phyloP scores from a whole-genome alignment of 1,140 invertebrate species.

The Lethocerus indicus region DNA sequence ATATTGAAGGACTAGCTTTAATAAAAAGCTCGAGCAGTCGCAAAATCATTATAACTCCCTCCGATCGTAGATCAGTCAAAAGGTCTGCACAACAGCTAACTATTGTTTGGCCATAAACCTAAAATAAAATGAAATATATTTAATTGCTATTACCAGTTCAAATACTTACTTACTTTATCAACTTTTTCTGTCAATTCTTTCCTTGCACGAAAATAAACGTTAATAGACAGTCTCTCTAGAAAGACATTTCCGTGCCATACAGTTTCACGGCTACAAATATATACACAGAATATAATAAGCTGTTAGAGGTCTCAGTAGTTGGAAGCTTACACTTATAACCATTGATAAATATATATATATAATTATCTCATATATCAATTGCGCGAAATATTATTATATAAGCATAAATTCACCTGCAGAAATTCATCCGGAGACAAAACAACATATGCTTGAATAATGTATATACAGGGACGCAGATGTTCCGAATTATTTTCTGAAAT shows the following conservation, averaged over 20 bases:
- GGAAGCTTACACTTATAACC: not conserved
- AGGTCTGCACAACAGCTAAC: conserved; percentile 47
- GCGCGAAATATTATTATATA: not conserved
- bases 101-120: conserved; percentile 39
- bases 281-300: too few species aligned
- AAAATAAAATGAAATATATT: conserved; percentile 20
- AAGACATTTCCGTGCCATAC: too few species aligned
- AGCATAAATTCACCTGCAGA: conserved; percentile 33
- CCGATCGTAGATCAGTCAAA: conserved; percentile 57
- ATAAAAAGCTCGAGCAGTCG: conserved; percentile 55
- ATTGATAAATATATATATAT: not conserved
- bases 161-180: too few species aligned
- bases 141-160: too few species aligned
- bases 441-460: conserved; percentile 68
- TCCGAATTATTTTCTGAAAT: conserved; percentile 59
- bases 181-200: too few species aligned
- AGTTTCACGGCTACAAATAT: too few species aligned
- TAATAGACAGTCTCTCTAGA: too few species aligned
- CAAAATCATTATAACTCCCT: conserved; percentile 57
- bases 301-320: too few species aligned
- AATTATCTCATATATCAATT: not conserved
- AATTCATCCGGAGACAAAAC: conserved; percentile 66
- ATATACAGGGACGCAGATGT: conserved; percentile 54
- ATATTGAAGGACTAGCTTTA: conserved; percentile 39
- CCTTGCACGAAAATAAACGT: too few species aligned